Conservation (phyloP, 2,113 vertebrate species). For the Athene cunicularia region DNA sequence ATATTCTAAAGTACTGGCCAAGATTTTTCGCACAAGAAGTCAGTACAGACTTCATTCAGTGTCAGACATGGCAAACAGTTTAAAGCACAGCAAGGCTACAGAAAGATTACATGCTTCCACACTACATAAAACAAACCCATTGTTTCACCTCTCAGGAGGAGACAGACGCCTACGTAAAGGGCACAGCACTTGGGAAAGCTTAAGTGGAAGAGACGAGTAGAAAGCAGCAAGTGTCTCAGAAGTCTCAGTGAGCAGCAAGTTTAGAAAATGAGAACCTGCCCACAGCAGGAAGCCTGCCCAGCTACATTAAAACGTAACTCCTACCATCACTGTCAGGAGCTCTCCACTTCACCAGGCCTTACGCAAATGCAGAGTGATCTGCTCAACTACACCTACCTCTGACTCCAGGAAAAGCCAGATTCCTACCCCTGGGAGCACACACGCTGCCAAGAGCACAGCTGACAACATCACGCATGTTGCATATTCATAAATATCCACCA, state of each 20-base stretch:
- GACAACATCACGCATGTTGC: not conserved
- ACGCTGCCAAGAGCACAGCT: not conserved
- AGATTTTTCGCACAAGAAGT: not conserved
- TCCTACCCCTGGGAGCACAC: not conserved
- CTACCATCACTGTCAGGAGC: not conserved
- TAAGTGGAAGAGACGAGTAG: not conserved
- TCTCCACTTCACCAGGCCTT: not conserved
- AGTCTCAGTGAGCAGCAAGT: not conserved
- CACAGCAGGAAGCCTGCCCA: not conserved
- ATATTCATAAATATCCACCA: not conserved
- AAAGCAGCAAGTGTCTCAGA: not conserved
- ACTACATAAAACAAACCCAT: not conserved
- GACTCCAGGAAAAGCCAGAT: not conserved
- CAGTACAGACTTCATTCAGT: not conserved
- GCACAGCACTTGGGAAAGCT: not conserved
- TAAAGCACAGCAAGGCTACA: not conserved
- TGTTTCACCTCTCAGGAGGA: not conserved
- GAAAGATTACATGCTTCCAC: not conserved
- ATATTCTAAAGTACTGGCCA: not conserved
- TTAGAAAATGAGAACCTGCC: not conserved
- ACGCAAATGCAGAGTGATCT: not conserved
- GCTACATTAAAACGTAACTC: rapidly evolving
- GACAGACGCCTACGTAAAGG: not conserved
- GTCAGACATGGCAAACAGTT: not conserved
- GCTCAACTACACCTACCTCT: not conserved